Conservation (phyloP, 2,113 vertebrate species). For the Sceloporus undulatus region DNA sequence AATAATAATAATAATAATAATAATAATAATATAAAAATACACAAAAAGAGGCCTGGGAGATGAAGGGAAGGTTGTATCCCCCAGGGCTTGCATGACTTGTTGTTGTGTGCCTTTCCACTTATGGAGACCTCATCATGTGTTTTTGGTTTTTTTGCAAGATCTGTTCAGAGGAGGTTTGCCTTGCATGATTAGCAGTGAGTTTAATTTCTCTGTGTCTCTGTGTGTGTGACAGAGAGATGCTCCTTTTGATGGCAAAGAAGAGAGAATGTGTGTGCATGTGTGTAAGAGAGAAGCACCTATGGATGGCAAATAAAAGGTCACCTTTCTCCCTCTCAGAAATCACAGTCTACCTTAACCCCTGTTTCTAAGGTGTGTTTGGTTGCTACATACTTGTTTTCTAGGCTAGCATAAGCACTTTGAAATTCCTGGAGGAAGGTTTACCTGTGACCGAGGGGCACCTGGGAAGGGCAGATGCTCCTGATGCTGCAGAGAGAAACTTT, state of each 20-base stretch:
- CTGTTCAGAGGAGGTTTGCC: too few relatives aligned
- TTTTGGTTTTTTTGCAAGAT: too few relatives aligned
- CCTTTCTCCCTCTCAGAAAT: slow-evolving; percentile 52
- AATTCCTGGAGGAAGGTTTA: background rate
- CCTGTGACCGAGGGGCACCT: background rate
- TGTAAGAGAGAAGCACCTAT: slow-evolving; percentile 43
- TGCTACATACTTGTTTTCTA: slow-evolving; percentile 22
- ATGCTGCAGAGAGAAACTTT: slow-evolving; percentile 42
- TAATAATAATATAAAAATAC: too few relatives aligned
- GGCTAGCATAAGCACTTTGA: background rate
- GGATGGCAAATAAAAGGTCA: slow-evolving; percentile 56
- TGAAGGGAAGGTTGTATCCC: background rate
- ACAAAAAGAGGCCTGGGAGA: background rate
- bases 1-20: background rate
- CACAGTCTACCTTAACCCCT: slow-evolving; percentile 58
- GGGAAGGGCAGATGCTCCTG: slow-evolving; percentile 33
- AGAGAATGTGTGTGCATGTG: background rate
- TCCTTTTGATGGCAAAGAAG: slow-evolving; percentile 45
- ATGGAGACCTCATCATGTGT: too few relatives aligned
- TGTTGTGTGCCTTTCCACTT: too few relatives aligned
- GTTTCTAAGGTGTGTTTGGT: slow-evolving; percentile 55
- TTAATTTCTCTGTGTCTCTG: background rate
- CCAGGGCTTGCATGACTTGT: background rate
- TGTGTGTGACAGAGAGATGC: slow-evolving; percentile 34
- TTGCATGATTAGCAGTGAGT: background rate